These are phyloP conservation scores for Camponotus floridanus DNA, from an alignment of 1,140 invertebrate genomes.

Conservation along the genomic window DNA sequence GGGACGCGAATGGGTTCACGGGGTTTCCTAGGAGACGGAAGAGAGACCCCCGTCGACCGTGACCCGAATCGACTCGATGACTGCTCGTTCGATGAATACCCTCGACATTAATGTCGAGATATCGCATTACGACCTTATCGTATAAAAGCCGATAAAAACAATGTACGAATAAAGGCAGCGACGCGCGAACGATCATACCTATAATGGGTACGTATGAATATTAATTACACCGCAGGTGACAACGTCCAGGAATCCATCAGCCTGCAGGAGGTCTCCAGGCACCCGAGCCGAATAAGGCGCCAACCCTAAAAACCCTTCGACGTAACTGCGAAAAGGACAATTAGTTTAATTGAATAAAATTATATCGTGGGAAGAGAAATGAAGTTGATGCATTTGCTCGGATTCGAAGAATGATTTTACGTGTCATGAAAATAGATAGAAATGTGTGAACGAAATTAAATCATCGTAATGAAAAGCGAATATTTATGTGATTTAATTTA, in stretches of 20 bases:
- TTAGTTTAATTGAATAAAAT: background rate
- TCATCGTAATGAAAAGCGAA: background rate
- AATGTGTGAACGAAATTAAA: background rate
- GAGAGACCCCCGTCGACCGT: constrained; percentile 24
- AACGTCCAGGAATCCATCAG: constrained; percentile 81
- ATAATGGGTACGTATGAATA: constrained; percentile 82
- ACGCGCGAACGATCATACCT: constrained; percentile 58
- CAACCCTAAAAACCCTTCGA: constrained; percentile 62
- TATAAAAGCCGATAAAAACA: background rate
- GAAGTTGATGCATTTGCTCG: background rate
- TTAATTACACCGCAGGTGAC: constrained; percentile 86
- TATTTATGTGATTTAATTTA: background rate
- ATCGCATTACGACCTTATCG: background rate
- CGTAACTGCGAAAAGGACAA: background rate
- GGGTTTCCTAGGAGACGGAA: constrained; percentile 68
- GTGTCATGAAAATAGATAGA: background rate
- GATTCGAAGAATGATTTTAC: background rate
- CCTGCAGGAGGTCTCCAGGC: constrained; percentile 76
- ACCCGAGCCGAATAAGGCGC: constrained; percentile 72
- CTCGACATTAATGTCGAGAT: background rate
- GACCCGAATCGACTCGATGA: constrained; percentile 49
- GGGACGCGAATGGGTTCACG: constrained; percentile 79
- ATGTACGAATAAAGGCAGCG: background rate
- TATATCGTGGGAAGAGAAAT: background rate
- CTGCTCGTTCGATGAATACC: background rate